Percentiles rank a stretch among this genome's conserved stretches.
phyloP scores from a whole-genome alignment of 2,797 vertebrate species.

The Sciaenops ocellatus region DNA sequence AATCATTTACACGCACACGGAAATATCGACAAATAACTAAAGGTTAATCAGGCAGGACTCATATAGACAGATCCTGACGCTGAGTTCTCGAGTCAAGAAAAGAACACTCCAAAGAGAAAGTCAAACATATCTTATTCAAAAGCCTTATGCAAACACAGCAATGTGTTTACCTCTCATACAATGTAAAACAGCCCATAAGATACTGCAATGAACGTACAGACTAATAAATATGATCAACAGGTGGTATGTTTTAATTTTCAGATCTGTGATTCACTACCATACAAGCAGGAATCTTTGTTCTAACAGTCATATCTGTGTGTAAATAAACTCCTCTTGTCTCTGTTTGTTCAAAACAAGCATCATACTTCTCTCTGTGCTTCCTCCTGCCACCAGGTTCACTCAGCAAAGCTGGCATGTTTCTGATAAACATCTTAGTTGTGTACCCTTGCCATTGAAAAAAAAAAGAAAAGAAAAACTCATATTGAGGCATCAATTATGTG shows the following conservation, averaged over 20 bases:
- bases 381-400: slow-evolving; percentile 59
- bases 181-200: neutral
- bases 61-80: slow-evolving; percentile 35
- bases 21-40: slow-evolving; percentile 78
- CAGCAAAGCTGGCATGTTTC: slow-evolving; percentile 68
- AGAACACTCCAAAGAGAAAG: slow-evolving; percentile 5
- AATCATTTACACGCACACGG: slow-evolving; percentile 81
- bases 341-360: slow-evolving; percentile 77
- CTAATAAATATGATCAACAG: slow-evolving; percentile 18
- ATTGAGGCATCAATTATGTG: slow-evolving; percentile 82
- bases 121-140: slow-evolving; percentile 2
- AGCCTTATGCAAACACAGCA: slow-evolving; percentile 4
- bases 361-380: slow-evolving; percentile 57
- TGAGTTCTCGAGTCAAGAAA: slow-evolving; percentile 18
- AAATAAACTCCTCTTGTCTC: slow-evolving; percentile 74
- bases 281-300: slow-evolving; percentile 63
- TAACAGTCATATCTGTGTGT: slow-evolving; percentile 65
- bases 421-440: slow-evolving; percentile 78
- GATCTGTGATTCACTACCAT: slow-evolving; percentile 43
- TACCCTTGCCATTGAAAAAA: slow-evolving; percentile 72
- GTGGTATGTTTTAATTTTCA: slow-evolving; percentile 14
- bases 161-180: neutral
- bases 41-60: slow-evolving; percentile 71
- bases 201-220: neutral
- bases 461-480: slow-evolving; percentile 65